Conservation (phyloP, 2,113 vertebrate genomes). For the Etia nguti region DNA sequence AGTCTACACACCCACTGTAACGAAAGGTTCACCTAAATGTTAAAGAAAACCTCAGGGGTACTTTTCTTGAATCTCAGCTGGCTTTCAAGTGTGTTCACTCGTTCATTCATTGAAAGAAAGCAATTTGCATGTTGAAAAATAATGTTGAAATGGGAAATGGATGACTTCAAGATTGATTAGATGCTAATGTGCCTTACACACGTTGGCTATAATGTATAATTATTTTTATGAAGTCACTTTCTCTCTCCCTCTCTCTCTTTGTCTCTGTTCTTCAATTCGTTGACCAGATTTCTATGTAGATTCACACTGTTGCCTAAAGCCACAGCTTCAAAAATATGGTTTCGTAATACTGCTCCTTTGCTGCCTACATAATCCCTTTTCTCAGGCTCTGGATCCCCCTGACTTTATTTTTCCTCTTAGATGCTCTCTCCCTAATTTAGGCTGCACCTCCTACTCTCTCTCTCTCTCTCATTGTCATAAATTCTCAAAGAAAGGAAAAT, state of each 20-base stretch:
- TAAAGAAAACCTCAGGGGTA: background rate
- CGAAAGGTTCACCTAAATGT: constrained; percentile 32
- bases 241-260: background rate
- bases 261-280: background rate
- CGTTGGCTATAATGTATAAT: background rate
- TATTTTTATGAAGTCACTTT: background rate
- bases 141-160: background rate
- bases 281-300: background rate
- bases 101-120: background rate
- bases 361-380: constrained; percentile 20
- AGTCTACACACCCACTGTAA: background rate
- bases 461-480: background rate
- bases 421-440: constrained; percentile 12
- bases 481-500: background rate
- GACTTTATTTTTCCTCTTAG: background rate
- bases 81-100: background rate
- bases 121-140: background rate
- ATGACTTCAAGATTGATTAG: background rate
- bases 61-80: background rate
- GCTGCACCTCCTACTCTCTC: background rate
- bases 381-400: background rate
- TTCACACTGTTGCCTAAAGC: constrained; percentile 39
- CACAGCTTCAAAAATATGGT: background rate
- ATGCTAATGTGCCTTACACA: background rate
- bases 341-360: constrained; percentile 18